A percentile compares a stretch with the other conserved stretches of the same genome.
Conservation (phyloP, 2,113 vertebrate species). For the Corydoras sp. region DNA sequence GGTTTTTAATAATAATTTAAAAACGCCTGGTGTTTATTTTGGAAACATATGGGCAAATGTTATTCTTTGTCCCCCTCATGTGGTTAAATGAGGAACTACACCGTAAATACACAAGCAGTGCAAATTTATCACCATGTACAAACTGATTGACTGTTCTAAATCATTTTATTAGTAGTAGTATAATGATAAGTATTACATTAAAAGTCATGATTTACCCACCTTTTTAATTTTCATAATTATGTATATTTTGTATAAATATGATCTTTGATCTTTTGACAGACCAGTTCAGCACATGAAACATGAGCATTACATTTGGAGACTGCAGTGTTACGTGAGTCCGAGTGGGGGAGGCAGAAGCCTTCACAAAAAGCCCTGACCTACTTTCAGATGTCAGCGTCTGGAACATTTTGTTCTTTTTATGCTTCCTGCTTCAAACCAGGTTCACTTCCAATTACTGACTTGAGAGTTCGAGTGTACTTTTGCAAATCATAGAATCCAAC, state of each 20-base stretch:
- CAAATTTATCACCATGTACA: no score
- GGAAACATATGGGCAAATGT: conserved; percentile 7
- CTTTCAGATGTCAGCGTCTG: conserved; percentile 58
- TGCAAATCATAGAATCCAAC: conserved; percentile 3
- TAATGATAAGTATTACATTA: no score
- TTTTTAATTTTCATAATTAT: no score
- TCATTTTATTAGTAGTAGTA: no score
- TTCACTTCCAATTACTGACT: conserved; percentile 26
- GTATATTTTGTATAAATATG: background rate
- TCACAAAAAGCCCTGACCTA: conserved; percentile 56
- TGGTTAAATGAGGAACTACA: conserved; percentile 21
- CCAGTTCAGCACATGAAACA: conserved; percentile 1
- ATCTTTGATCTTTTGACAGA: background rate
- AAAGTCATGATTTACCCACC: background rate
- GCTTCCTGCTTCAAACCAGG: conserved; percentile 36
- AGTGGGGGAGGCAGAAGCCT: conserved; percentile 58
- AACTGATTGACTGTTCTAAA: no score
- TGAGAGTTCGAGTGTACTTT: conserved; percentile 4
- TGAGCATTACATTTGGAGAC: background rate
- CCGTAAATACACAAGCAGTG: no score
- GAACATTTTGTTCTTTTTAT: conserved; percentile 68
- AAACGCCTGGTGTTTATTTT: no score
- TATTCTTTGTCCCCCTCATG: conserved; percentile 59
- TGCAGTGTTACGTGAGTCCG: conserved; percentile 49
- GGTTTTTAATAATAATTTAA: no score